Base-by-base conservation (phyloP, 2,113 vertebrate species). In the Tiliqua scincoides region DNA sequence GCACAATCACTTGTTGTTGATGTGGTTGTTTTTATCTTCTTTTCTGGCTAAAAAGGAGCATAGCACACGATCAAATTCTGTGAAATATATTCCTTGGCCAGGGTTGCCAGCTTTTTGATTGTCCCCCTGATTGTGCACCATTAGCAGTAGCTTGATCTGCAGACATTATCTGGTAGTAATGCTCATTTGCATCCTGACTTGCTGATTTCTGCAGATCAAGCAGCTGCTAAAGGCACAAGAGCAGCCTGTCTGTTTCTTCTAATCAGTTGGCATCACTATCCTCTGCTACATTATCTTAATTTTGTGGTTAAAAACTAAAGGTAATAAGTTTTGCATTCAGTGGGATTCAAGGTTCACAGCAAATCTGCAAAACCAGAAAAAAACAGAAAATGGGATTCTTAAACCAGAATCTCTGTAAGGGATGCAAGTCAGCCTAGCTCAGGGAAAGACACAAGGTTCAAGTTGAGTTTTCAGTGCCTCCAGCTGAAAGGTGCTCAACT, bases 1-100 rank as follows among this genome's bases (percentile, higher is more conserved):
- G 48, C 72, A 92, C 32, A 74, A 86, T 57, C 72, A 23, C 75
- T 68, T 79, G 68, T 85, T 83, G 74, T 20, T 40, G 91, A 72
- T 88, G 84, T 83, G 14, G 52, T 18, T 9, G 92, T 65, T 32
- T n/a, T 87, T 23, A 1, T 12, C 18, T 87, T 57, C 57, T 85
- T 72, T 92, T 72, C 21, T 43, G 43, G 68, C 61, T 17, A 20
- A 27, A 63, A 37, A 0, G 20, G 11, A 76, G 48, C 12, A 20
- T 35, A 20, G 20, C 14, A 15, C 11, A 11, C 70, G 63, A 11
- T 35, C 40, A 11, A 35, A 23, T 20, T 32, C 40, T 48, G 2
- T 48, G 27, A 32, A 5, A 15, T 76, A 21, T 20, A 59, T 59
- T 32, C 17, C 54, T 77, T 32, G 10, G 25, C 4, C 30, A 21